Conservation (phyloP, 2,888 invertebrate species). For the Camponotus fellah region DNA sequence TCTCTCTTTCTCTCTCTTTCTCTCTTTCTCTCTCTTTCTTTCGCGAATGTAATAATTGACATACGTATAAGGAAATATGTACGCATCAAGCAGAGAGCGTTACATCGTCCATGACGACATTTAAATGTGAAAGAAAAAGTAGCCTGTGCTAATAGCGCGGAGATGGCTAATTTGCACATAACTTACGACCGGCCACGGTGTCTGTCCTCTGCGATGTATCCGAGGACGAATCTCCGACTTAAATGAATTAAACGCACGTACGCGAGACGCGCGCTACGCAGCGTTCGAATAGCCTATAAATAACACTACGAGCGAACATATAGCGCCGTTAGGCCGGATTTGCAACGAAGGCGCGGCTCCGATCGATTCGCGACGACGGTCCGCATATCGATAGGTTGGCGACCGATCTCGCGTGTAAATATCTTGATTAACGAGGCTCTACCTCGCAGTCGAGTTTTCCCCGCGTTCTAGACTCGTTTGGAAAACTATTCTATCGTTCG, state of each 20-base stretch:
- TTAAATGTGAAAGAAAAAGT: neutral
- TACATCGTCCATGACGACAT: conserved; percentile 2
- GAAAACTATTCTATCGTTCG: conserved; percentile 11
- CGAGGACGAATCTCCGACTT: conserved; percentile 65
- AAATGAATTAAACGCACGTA: conserved; percentile 77
- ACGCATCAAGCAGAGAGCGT: neutral
- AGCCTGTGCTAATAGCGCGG: conserved; percentile 34
- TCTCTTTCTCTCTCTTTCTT: too few relatives aligned
- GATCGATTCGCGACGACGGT: conserved; percentile 74
- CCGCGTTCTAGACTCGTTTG: conserved; percentile 23
- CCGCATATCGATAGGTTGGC: conserved; percentile 77
- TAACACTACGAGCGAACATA: conserved; percentile 73
- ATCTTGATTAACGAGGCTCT: conserved; percentile 80
- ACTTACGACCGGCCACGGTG: conserved; percentile 55
- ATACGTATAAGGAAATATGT: too few relatives aligned
- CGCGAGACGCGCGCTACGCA: conserved; percentile 66
- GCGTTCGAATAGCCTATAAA: conserved; percentile 81
- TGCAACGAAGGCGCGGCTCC: conserved; percentile 77
- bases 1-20: too few relatives aligned
- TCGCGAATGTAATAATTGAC: neutral
- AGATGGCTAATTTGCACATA: conserved; percentile 63
- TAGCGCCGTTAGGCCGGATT: conserved; percentile 75
- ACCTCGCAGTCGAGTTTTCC: conserved; percentile 56
- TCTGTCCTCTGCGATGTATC: conserved; percentile 56
- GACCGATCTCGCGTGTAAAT: conserved; percentile 80